phyloP scores from a whole-genome alignment of 2,113 vertebrate genomes.

The Falco punctatus region DNA sequence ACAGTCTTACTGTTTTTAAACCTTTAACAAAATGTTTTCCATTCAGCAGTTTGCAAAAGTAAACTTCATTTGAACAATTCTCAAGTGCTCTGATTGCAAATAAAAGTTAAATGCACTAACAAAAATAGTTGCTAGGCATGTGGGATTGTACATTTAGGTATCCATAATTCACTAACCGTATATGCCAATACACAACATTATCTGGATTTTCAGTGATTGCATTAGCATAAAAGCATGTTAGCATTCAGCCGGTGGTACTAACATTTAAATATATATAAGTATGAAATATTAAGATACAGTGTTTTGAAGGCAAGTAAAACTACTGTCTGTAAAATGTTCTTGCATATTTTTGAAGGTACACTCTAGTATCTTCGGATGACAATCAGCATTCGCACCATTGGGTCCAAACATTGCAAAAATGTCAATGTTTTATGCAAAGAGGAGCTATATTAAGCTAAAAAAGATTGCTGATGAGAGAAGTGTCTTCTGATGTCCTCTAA shows the following conservation, averaged over 20 bases:
- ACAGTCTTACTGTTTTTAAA: slow-evolving; percentile 31
- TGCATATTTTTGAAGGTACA: slow-evolving; percentile 61
- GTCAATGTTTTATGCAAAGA: slow-evolving; percentile 75
- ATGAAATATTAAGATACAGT: slow-evolving; percentile 68
- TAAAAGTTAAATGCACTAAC: slow-evolving; percentile 66
- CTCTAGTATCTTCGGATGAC: slow-evolving; percentile 48
- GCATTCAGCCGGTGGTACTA: slow-evolving; percentile 63
- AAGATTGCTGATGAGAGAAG: slow-evolving; percentile 63
- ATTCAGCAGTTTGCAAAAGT: slow-evolving; percentile 62
- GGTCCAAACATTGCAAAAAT: slow-evolving; percentile 69
- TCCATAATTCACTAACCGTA: slow-evolving; percentile 52
- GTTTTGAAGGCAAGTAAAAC: slow-evolving; percentile 64
- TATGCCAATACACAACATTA: slow-evolving; percentile 65
- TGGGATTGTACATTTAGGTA: slow-evolving; percentile 49
- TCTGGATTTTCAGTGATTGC: slow-evolving; percentile 69
- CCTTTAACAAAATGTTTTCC: slow-evolving; percentile 41
- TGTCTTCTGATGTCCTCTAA: slow-evolving; percentile 67
- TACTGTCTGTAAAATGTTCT: slow-evolving; percentile 54
- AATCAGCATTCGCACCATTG: slow-evolving; percentile 65
- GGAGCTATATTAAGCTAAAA: slow-evolving; percentile 66
- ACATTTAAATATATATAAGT: slow-evolving; percentile 77
- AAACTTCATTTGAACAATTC: slow-evolving; percentile 56
- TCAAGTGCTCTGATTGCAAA: slow-evolving; percentile 64
- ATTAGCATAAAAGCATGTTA: slow-evolving; percentile 72
- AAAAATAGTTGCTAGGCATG: slow-evolving; percentile 58